Evolutionary conservation across 2,113 vertebrate genomes (phyloP).

Genomic region (Reinhardtius hippoglossoides): DNA sequence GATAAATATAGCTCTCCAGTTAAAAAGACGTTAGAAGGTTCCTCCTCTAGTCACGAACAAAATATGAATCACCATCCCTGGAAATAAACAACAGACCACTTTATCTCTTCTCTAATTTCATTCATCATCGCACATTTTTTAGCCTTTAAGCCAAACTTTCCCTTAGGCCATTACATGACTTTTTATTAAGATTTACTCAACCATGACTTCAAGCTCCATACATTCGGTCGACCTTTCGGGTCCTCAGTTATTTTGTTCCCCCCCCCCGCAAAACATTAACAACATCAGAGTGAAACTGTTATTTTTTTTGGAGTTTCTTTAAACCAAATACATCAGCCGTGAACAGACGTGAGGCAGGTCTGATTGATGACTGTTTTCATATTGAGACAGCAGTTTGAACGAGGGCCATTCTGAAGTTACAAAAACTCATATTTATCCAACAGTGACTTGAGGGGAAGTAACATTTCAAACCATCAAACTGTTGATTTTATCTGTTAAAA

Average conservation of each 20-base stretch:
- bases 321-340: background rate
- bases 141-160: conserved; percentile 40
- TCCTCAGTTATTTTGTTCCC: conserved; percentile 20
- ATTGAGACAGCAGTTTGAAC: background rate
- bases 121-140: conserved; percentile 42
- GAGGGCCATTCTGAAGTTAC: background rate
- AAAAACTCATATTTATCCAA: background rate
- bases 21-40: background rate
- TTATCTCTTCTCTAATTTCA: conserved; percentile 44
- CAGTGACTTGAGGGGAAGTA: too few species aligned
- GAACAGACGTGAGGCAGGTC: background rate
- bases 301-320: background rate
- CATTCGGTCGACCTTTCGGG: conserved; percentile 34
- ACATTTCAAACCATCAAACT: background rate
- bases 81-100: conserved; percentile 34
- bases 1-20: conserved; percentile 20
- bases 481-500: background rate
- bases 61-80: conserved; percentile 16
- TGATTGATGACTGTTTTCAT: background rate
- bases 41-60: background rate
- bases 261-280: conserved; percentile 18
- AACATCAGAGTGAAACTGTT: conserved; percentile 15
- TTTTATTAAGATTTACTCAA: conserved; percentile 59
- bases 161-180: conserved; percentile 14
- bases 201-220: conserved; percentile 32